Base-by-base conservation (phyloP, 2,797 vertebrate genomes). In the Poeciliopsis turneri region DNA sequence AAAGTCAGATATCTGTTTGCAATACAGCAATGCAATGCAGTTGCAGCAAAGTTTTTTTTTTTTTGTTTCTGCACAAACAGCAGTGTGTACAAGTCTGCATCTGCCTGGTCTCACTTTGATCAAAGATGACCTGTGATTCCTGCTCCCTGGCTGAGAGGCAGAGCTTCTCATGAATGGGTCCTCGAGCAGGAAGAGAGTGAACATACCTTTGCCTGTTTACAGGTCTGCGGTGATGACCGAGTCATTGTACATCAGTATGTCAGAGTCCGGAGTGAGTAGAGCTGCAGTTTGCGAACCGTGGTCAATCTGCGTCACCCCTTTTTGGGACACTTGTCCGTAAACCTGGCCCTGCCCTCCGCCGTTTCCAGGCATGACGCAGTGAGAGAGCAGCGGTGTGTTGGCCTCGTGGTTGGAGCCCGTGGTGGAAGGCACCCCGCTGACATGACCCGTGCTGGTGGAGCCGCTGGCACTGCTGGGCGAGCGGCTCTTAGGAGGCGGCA, bases 391-490 rank as follows among this genome's bases (percentile, higher is more conserved):
- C 15, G 98, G 98, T 0, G 97, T 98, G 91, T 99, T 99, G 70
- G 98, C 98, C 16, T 99, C 98, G 71, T 99, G 98, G 94, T 97
- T 98, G 91, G 98, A 99, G 82, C 98, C 98, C 0, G 98, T 97
- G 77, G 98, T 98, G 79, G 98, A 99, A 0, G 97, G 98, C 88
- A 97, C 89, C 47, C 98, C 88, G 81, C 98, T 99, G 75, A 99
- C 97, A 0, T 99, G 98, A 41, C 98, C 98, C 0, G 98, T 99
- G 95, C 98, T 99, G 45, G 98, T 99, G 0, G 98, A 99, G 43
- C 98, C 98, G 2, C 98, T 99, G 89, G 98, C 98, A 0, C 98
- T 99, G 95, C 98, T 99, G 1, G 98, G 98, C 0, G 98, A 99
- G 73, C 98, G 97, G 87, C 98, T 99, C 92, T 99, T 99, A 20